These are phyloP conservation scores for Cryptoprocta ferox DNA, from an alignment of 2,797 vertebrate species.

Conservation along the genomic window DNA sequence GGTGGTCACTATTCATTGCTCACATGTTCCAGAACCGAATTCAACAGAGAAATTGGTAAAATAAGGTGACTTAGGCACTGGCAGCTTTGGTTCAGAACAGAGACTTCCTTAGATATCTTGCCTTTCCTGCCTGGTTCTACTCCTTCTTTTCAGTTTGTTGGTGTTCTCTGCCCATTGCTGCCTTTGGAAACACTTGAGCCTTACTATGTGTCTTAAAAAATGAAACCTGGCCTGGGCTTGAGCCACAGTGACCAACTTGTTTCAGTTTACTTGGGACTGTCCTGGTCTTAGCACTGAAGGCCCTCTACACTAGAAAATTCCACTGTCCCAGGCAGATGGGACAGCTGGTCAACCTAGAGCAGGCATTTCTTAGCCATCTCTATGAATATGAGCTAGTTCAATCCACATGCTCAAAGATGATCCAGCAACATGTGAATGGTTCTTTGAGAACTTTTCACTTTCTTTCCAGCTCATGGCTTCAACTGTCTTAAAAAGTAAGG, in stretches of 20 bases:
- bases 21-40: neutral
- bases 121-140: neutral
- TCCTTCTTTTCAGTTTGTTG: neutral
- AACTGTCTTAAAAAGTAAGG: neutral
- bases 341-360: neutral
- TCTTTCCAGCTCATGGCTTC: neutral
- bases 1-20: neutral
- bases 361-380: neutral
- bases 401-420: neutral
- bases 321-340: neutral
- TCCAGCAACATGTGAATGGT: neutral
- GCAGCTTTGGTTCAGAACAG: neutral
- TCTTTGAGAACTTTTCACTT: neutral
- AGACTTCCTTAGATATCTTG: neutral
- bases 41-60: neutral
- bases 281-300: neutral
- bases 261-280: neutral
- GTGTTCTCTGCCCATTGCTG: neutral
- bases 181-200: neutral
- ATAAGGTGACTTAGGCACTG: neutral
- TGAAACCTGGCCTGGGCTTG: neutral
- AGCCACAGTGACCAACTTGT: neutral
- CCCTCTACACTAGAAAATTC: neutral
- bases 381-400: neutral
- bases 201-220: neutral